phyloP scores from a whole-genome alignment of 2,888 invertebrate genomes.

The Neoscelio sp. region DNA sequence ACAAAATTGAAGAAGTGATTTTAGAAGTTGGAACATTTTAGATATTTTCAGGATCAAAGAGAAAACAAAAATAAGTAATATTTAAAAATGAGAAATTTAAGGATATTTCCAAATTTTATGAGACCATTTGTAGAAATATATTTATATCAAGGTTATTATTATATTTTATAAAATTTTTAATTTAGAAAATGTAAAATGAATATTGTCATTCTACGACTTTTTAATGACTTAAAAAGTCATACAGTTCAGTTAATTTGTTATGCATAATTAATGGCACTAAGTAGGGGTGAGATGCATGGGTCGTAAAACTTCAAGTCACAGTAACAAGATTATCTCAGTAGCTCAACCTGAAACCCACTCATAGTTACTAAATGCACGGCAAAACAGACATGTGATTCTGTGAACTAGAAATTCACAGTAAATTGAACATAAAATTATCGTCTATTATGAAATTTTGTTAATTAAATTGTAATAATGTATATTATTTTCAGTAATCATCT shows the following conservation, averaged over 20 bases:
- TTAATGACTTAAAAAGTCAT: too few relatives aligned
- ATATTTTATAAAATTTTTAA: too few relatives aligned
- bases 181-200: too few relatives aligned
- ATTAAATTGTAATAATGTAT: neutral
- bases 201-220: too few relatives aligned
- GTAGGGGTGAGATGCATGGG: constrained; percentile 28
- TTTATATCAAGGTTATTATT: too few relatives aligned
- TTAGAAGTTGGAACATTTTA: too few relatives aligned
- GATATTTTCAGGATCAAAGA: too few relatives aligned
- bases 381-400: constrained; percentile 30
- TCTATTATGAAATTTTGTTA: neutral
- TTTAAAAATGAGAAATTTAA: too few relatives aligned
- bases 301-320: constrained; percentile 39
- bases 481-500: neutral
- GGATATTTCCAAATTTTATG: too few relatives aligned
- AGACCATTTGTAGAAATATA: too few relatives aligned
- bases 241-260: constrained; percentile 40
- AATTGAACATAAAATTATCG: constrained; percentile 18
- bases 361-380: constrained; percentile 28
- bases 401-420: constrained; percentile 46
- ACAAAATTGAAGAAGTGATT: too few relatives aligned
- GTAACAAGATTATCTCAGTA: constrained; percentile 50
- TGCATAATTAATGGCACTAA: constrained; percentile 15
- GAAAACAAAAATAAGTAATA: too few relatives aligned
- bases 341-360: constrained; percentile 47